Conservation (phyloP, 2,888 invertebrate species). For the Platerodrilus igneus region DNA sequence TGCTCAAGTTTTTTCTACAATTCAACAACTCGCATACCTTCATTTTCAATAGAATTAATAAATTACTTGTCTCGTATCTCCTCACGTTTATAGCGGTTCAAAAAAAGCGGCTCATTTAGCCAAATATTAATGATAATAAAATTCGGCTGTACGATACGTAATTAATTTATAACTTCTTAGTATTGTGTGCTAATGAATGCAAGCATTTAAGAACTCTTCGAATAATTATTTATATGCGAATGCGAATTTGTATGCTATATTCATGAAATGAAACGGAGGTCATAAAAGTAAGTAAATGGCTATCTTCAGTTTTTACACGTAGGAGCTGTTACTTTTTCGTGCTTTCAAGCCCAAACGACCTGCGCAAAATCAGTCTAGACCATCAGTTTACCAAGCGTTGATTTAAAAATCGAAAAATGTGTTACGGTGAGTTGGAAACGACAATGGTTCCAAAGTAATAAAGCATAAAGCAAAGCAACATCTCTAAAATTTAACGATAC, state of each 20-base stretch:
- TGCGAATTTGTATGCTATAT: constrained; percentile 13
- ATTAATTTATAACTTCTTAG: constrained; percentile 32
- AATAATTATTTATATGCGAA: constrained; percentile 25
- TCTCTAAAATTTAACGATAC: constrained; percentile 29
- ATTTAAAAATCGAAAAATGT: constrained; percentile 27
- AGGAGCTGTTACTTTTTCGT: constrained; percentile 19
- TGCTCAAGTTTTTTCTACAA: no score
- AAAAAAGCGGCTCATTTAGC: constrained; percentile 25
- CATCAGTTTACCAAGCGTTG: constrained; percentile 24
- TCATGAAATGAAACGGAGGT: no score
- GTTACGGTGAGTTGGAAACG: constrained; percentile 28
- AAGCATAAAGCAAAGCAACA: constrained; percentile 25
- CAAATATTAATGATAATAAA: constrained; percentile 34
- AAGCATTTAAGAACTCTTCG: constrained; percentile 20
- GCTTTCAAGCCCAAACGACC: constrained; percentile 15
- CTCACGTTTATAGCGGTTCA: constrained; percentile 14
- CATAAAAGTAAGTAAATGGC: no score
- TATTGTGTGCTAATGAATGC: constrained; percentile 32
- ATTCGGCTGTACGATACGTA: constrained; percentile 29
- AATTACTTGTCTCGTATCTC: constrained; percentile 16
- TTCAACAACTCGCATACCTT: no score
- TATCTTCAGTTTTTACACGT: background rate
- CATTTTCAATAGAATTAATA: constrained; percentile 13
- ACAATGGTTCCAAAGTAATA: constrained; percentile 25
- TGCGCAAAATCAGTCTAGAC: constrained; percentile 23